These are phyloP conservation scores for Choloepus didactylus DNA, from an alignment of 2,797 vertebrate genomes.

Conservation along the genomic window DNA sequence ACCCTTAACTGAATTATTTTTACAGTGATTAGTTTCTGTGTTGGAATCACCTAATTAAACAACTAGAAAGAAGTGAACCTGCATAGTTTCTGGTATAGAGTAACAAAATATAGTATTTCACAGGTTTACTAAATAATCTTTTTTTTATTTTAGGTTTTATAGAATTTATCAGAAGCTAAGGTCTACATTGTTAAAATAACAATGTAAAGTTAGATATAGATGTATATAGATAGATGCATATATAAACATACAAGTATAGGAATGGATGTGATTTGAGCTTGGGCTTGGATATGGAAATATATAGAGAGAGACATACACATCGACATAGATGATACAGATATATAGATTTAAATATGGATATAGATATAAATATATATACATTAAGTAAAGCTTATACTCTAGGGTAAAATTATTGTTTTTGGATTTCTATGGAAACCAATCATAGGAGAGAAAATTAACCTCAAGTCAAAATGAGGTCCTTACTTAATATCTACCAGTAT, in stretches of 20 bases:
- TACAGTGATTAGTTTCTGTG: neutral
- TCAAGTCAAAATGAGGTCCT: conserved; percentile 6
- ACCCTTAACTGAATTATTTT: neutral
- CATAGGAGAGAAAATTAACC: neutral
- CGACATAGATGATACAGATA: neutral
- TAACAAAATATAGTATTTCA: neutral
- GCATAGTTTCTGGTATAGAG: neutral
- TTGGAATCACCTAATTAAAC: neutral
- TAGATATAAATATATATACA: neutral
- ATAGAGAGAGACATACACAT: neutral
- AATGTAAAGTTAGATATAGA: neutral
- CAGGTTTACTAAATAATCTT: neutral
- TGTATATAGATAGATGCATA: neutral
- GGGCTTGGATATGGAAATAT: neutral
- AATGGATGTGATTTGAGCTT: neutral
- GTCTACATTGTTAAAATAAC: neutral
- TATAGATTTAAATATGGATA: neutral
- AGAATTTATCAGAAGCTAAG: neutral
- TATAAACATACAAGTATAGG: too few relatives aligned
- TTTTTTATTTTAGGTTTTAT: neutral
- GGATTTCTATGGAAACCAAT: neutral
- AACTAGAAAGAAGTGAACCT: neutral
- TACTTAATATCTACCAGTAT: neutral
- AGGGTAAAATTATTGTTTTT: neutral
- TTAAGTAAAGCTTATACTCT: neutral